Evolutionary conservation across 2,797 vertebrate species (phyloP), one percentile per base, ranked within the genome.

Genomic region (Cuniculus paca): DNA sequence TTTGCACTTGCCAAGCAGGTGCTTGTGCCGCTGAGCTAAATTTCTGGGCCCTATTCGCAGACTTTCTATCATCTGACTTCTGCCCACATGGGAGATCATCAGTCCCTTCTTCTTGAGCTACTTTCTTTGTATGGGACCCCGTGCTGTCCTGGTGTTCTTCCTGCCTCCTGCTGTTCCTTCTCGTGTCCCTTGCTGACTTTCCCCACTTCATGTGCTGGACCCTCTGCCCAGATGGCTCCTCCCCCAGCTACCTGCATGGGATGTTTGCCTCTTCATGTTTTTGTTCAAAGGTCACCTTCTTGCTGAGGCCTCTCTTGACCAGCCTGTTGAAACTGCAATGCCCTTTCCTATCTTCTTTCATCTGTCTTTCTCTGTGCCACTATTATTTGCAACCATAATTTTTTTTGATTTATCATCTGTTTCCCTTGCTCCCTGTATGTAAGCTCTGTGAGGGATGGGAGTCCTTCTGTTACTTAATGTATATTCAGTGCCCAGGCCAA

Each of bases 361-460:
- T 48, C 80, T 65, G 7, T 65, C 77, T 84, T 74, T 85, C 42
- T n/a, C 86, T 9, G 16, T 26, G 26, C 42, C 20, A 79, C 48
- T 61, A 1, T 68, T 58, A 42, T 72, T 87, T 90, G 52, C 58
- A 78, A 74, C 60, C 36, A 22, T 19, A 68, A 31, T 10, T 36
- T 79, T 88, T 87, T 84, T 83, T 84, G 70, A 65, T 61, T 90
- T 91, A 61, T 80, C 34, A 28, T 78, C 16, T 34, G 19, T 70
- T 63, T 94, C 36, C 58, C 52, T 31, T 31, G 34, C 3, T 11
- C 39, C 42, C n/a, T 79, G 91, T 50, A 78, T 88, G 24, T 58
- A 88, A 85, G 88, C n/a, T 82, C 42, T 28, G 6, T 26, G 65
- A 96, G 39, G 70, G 65, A 48, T 50, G 61, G 58, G 39, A 26